Evolutionary conservation across 2,113 vertebrate species (phyloP), one percentile per base, ranked within the genome.

Genomic region (Ellobius talpinus): DNA sequence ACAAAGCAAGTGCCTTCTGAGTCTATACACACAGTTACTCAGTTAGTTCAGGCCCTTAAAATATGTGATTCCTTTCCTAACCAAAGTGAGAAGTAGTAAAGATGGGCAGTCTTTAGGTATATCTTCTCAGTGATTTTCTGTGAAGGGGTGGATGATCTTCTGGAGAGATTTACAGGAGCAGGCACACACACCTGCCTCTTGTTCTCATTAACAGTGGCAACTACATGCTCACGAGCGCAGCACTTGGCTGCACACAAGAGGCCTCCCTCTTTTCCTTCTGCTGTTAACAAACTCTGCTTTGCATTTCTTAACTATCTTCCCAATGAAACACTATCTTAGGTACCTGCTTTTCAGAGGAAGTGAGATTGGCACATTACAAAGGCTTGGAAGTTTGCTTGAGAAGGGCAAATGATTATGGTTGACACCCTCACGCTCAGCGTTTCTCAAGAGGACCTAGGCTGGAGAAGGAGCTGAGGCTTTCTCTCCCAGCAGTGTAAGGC

Each of bases 101-200:
- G 94, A 76, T 2, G 82, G 96, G 89, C 74, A 52, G 86, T 23
- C 55, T 93, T 96, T 97, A 78, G 96, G 92, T 94, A 95, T 82
- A 91, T 42, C 91, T 97, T 93, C 96, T 93, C 88, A 79, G 95
- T 78, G 82, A 55, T 95, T 96, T 94, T 93, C 97, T 96, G 94
- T 86, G 39, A 96, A 97, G 87, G 72, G 78, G n/a, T 21, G 24
- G 87, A 93, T 96, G 89, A 91, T 95, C 42, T 87, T 90, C 73
- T 52, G 66, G 89, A 65, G 65, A 79, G 94, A 95, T 87, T 79
- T 94, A 89, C 47, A 72, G 89, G 82, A 91, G 39, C 66, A 73
- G 33, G 77, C 81, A 78, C 79, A 76, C 45, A n/a, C 78, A 39
- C 73, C 73, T 58, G 68, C 36, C 55, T 91, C 68, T 55, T 70